Conservation (phyloP, 2,888 invertebrate genomes). For the Plutella xylostella region DNA sequence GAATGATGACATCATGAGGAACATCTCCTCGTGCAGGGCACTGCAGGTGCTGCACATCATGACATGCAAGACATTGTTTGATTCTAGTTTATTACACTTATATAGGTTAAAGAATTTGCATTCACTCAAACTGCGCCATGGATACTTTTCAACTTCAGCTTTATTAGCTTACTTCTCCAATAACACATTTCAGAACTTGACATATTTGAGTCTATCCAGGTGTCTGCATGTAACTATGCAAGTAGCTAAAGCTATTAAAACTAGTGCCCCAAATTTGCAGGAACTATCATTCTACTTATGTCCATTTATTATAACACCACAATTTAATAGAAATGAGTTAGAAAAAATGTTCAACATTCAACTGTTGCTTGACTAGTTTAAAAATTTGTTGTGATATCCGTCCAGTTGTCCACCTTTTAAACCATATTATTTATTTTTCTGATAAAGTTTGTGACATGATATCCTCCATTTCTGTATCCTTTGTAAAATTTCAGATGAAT, state of each 20-base stretch:
- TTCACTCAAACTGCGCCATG: constrained; percentile 60
- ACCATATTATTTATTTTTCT: too few species aligned
- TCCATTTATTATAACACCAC: constrained; percentile 57
- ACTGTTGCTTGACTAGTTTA: constrained; percentile 50
- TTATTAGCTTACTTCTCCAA: constrained; percentile 60
- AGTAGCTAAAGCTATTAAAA: constrained; percentile 57
- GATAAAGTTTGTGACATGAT: too few species aligned
- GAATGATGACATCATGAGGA: constrained; percentile 57
- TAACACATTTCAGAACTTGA: constrained; percentile 55
- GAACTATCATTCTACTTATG: constrained; percentile 64
- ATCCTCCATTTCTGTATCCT: too few species aligned
- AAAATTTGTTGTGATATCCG: background rate
- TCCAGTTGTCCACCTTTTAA: too few species aligned
- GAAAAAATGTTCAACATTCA: constrained; percentile 63
- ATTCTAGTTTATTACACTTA: constrained; percentile 58
- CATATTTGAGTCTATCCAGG: constrained; percentile 57
- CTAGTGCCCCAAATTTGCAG: constrained; percentile 57
- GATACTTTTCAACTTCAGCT: constrained; percentile 63
- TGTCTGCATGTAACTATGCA: constrained; percentile 62
- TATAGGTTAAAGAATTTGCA: constrained; percentile 54
- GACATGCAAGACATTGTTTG: constrained; percentile 65
- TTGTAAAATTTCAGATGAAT: too few species aligned
- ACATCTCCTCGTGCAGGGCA: constrained; percentile 53
- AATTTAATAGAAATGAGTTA: constrained; percentile 55
- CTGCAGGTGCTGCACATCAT: constrained; percentile 59